Percentiles rank a stretch among this genome's conserved stretches.
phyloP scores from a whole-genome alignment of 2,797 vertebrate genomes.

The Stomatorhinus walkeri region DNA sequence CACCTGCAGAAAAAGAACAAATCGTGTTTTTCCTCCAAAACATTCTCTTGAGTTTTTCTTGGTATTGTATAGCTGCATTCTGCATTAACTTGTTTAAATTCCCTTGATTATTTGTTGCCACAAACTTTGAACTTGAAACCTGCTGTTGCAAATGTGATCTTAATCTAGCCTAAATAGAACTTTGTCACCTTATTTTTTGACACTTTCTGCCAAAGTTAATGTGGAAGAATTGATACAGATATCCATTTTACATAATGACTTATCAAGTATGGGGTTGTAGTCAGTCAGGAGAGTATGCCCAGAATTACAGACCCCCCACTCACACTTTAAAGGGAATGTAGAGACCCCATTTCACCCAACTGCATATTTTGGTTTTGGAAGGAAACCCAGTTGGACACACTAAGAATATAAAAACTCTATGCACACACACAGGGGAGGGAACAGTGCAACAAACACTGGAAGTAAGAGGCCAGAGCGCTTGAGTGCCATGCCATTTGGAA shows the following conservation, averaged over 20 bases:
- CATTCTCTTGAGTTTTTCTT: neutral
- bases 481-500: neutral
- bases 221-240: neutral
- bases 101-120: neutral
- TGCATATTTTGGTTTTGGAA: conserved; percentile 4
- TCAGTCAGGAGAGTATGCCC: neutral
- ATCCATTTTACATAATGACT: neutral
- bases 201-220: neutral
- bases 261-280: neutral
- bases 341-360: neutral
- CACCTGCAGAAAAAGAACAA: neutral
- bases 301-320: neutral
- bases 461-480: neutral
- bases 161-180: neutral
- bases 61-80: neutral
- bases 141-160: neutral
- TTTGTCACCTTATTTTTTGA: neutral
- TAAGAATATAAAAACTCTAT: neutral
- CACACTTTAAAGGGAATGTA: neutral
- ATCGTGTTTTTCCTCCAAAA: neutral
- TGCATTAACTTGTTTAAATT: neutral
- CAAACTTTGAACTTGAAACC: neutral
- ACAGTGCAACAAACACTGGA: neutral
- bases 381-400: neutral
- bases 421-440: neutral